phyloP scores from a whole-genome alignment of 2,888 invertebrate genomes.

The Steromphala cineraria region DNA sequence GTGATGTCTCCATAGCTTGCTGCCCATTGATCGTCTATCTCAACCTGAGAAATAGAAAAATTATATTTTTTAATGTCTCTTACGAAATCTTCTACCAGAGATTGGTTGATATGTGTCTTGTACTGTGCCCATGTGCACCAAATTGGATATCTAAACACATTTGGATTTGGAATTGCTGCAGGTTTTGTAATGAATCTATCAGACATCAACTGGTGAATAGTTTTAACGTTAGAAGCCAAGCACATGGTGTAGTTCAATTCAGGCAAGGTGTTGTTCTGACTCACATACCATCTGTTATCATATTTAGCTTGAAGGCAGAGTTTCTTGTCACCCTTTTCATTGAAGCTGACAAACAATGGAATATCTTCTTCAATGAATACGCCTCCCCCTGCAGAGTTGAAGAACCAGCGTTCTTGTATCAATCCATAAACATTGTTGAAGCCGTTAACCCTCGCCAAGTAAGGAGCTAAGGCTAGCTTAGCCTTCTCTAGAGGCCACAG shows the following conservation, averaged over 20 bases:
- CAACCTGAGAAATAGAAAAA: slow-evolving; percentile 75
- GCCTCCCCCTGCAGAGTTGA: slow-evolving; percentile 84
- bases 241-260: slow-evolving; percentile 59
- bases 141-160: slow-evolving; percentile 86
- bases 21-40: slow-evolving; percentile 91
- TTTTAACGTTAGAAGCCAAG: slow-evolving; percentile 44
- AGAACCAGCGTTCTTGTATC: slow-evolving; percentile 77
- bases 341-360: slow-evolving; percentile 87
- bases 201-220: slow-evolving; percentile 76
- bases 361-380: slow-evolving; percentile 81
- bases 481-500: slow-evolving; percentile 87
- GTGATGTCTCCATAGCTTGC: slow-evolving; percentile 88
- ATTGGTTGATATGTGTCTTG: slow-evolving; percentile 82
- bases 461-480: slow-evolving; percentile 52
- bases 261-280: slow-evolving; percentile 35
- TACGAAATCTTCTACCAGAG: slow-evolving; percentile 59
- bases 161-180: slow-evolving; percentile 80
- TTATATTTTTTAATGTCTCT: slow-evolving; percentile 50
- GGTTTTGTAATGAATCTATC: slow-evolving; percentile 79
- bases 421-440: slow-evolving; percentile 64
- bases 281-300: slow-evolving; percentile 50
- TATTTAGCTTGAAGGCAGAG: slow-evolving; percentile 56
- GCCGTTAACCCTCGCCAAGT: slow-evolving; percentile 56
- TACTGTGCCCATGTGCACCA: slow-evolving; percentile 94
- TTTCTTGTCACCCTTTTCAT: slow-evolving; percentile 77